Base-by-base conservation (phyloP, 2,113 vertebrate species). In the Hyaena hyaena region DNA sequence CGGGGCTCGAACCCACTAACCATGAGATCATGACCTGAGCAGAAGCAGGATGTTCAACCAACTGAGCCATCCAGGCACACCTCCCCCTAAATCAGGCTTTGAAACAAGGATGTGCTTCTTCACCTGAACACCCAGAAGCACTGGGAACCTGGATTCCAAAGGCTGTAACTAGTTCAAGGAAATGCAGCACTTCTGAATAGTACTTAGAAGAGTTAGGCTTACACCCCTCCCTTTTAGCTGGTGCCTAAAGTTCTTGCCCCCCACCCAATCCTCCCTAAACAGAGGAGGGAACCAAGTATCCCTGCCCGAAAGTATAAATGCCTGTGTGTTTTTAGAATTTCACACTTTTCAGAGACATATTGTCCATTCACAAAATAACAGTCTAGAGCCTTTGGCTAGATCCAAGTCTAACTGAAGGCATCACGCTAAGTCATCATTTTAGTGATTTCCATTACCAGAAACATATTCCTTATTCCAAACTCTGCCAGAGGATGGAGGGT, bases 331-430 rank as follows among this genome's bases (percentile, higher is more conserved):
- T 95, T 88, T 55, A 77, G 88, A 81, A 43, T 79, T 74, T 84
- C 35, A 82, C 28, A 66, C 74, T 87, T 11, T 80, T 90, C 66
- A 33, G n/a, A 95, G 43, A 82, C 31, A 55, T 15, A 33, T 10
- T 82, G 45, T 71, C 24, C 73, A 33, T 65, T 93, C 77, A 93
- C 33, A 65, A 81, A 92, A 71, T 12, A 26, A 65, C 45, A 92
- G 7, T 16, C 11, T n/a, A 28, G 91, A 92, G 4, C 28, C 19
- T 24, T 71, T 77, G 39, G 23, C 21, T 23, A 76, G 58, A 24
- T 39, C 15, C 63, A 39, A 55, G 2, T 92, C 10, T n/a, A 17
- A 15, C 7, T 1, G 48, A 93, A 19, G 28, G 17, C 24, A 73
- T 7, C 53, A 31, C 9, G 3, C 4, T 39, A 31, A 63, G 33